Percentiles rank a stretch among this genome's conserved stretches.
These are phyloP conservation scores for Chymomyza procnemis DNA, from an alignment of 2,888 invertebrate species.

Conservation along the genomic window DNA sequence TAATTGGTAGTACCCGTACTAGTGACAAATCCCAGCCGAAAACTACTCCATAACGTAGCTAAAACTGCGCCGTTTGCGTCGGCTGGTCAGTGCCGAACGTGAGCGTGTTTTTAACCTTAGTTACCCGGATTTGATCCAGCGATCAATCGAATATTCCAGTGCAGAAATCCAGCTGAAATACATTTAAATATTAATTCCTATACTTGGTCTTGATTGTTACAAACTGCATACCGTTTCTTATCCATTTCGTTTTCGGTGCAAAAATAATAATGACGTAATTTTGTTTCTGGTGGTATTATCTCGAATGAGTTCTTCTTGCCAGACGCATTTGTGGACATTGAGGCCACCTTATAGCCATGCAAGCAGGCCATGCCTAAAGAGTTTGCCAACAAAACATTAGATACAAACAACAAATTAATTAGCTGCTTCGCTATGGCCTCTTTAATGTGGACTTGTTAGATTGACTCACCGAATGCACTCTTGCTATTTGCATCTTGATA, in stretches of 20 bases:
- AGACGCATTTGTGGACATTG: conserved; percentile 88
- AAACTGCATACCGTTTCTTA: conserved; percentile 89
- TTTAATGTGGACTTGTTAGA: background rate
- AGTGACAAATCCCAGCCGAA: conserved; percentile 41
- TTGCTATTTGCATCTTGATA: conserved; percentile 93
- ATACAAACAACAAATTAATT: conserved; percentile 47
- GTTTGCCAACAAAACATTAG: conserved; percentile 24
- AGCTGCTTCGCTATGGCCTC: conserved; percentile 22
- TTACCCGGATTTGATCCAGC: conserved; percentile 89
- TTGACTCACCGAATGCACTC: conserved; percentile 86
- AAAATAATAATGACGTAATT: conserved; percentile 93
- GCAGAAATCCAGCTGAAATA: conserved; percentile 91
- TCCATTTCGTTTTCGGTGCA: conserved; percentile 96
- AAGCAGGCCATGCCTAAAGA: conserved; percentile 91
- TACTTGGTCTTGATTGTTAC: too few relatives aligned
- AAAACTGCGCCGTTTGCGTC: conserved; percentile 75
- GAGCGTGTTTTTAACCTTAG: conserved; percentile 75
- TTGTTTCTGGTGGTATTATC: conserved; percentile 91
- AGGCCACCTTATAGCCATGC: conserved; percentile 89
- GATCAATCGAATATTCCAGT: conserved; percentile 94
- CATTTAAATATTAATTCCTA: background rate
- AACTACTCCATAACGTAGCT: conserved; percentile 73
- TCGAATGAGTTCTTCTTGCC: conserved; percentile 95
- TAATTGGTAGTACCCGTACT: conserved; percentile 65
- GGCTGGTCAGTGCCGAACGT: conserved; percentile 62